Evolutionary conservation across 2,797 vertebrate genomes (phyloP).

Genomic region (Syndactyla subalaris): DNA sequence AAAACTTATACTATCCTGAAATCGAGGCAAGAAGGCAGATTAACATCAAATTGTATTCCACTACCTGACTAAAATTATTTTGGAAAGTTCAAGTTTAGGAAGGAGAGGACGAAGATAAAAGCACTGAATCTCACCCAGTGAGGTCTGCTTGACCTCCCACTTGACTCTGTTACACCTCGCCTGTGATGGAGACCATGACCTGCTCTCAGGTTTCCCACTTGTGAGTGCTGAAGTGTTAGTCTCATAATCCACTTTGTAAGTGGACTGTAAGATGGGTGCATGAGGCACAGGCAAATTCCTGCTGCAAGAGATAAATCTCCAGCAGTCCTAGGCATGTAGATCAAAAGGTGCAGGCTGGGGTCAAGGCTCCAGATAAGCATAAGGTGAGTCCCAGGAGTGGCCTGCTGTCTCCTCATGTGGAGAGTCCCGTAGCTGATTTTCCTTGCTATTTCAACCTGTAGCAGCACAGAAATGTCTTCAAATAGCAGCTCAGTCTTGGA

Average conservation of each 20-base stretch:
- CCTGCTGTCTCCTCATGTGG: not conserved
- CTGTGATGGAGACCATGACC: conserved; percentile 74
- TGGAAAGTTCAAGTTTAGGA: not conserved
- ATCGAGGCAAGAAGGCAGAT: not conserved
- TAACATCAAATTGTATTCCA: not conserved
- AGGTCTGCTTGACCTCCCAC: conserved; percentile 78
- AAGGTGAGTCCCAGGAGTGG: conserved; percentile 23
- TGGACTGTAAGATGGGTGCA: conserved; percentile 58
- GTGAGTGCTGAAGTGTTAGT: conserved; percentile 81
- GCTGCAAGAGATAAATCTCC: conserved; percentile 52
- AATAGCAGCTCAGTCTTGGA: conserved; percentile 16
- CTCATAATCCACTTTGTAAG: conserved; percentile 73
- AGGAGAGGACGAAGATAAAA: not conserved
- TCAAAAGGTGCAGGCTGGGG: conserved; percentile 71
- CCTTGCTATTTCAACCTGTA: conserved; percentile 8
- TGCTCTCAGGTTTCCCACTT: conserved; percentile 72
- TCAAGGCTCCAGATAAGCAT: conserved; percentile 74
- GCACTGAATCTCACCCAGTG: not conserved
- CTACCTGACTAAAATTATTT: not conserved
- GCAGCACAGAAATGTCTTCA: conserved; percentile 17
- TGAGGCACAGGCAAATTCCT: conserved; percentile 75
- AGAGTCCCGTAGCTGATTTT: not conserved
- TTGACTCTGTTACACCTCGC: conserved; percentile 80
- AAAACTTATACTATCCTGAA: not conserved
- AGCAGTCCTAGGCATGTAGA: conserved; percentile 29